Conservation (phyloP, 2,888 invertebrate genomes). For the Campopleginae sp. region DNA sequence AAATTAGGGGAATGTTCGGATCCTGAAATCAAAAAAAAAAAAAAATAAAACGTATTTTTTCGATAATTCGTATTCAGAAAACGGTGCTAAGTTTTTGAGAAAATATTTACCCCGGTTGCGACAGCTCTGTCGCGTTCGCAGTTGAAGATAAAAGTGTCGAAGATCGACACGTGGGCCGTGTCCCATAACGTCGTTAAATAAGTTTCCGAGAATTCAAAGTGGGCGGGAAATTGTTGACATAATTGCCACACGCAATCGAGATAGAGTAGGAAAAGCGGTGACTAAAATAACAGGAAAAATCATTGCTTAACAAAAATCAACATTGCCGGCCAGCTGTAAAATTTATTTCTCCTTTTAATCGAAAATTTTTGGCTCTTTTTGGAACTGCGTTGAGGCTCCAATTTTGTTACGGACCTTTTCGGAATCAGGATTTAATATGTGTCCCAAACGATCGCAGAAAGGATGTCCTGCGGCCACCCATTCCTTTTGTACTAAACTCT, state of each 20-base stretch:
- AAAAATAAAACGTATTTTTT: not conserved
- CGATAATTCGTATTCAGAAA: not conserved
- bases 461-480: slow-evolving; percentile 98
- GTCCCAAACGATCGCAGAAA: slow-evolving; percentile 91
- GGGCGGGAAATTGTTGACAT: slow-evolving; percentile 93
- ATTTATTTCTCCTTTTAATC: not conserved
- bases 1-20: slow-evolving; percentile 85
- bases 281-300: slow-evolving; percentile 84
- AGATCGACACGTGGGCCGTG: slow-evolving; percentile 93
- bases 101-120: slow-evolving; percentile 86
- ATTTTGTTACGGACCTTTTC: slow-evolving; percentile 83
- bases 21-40: slow-evolving; percentile 84
- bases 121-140: slow-evolving; percentile 90
- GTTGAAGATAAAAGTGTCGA: slow-evolving; percentile 97
- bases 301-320: not conserved
- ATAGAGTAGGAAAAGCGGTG: slow-evolving; percentile 95
- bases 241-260: slow-evolving; percentile 98
- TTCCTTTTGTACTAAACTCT: slow-evolving; percentile 96
- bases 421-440: slow-evolving; percentile 87
- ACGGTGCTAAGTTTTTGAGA: slow-evolving; percentile 87
- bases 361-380: no score
- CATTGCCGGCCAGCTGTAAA: not conserved
- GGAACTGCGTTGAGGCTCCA: no score
- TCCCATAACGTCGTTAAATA: slow-evolving; percentile 97
- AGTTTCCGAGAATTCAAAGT: slow-evolving; percentile 96